These are phyloP conservation scores for Phyllotis vaccarum DNA, from an alignment of 2,797 vertebrate species.

Conservation along the genomic window DNA sequence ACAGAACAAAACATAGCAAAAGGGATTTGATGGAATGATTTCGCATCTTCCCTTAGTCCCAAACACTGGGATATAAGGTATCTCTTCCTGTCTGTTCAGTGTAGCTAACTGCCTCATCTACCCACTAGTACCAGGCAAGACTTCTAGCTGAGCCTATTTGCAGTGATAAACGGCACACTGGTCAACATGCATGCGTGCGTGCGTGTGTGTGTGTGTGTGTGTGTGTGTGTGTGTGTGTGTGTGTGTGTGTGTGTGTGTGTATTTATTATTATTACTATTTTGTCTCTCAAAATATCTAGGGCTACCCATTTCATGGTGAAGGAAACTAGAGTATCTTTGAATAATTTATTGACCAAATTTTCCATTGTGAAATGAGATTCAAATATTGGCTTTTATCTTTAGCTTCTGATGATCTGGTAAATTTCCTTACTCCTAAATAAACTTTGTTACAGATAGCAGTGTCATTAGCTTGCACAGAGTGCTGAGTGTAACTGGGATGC, in stretches of 20 bases:
- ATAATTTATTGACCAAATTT: constrained; percentile 36
- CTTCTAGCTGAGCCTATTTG: background rate
- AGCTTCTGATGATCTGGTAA: background rate
- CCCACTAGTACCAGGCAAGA: background rate
- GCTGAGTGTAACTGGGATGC: background rate
- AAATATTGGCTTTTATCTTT: constrained; percentile 56
- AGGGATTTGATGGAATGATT: background rate
- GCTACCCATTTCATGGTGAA: background rate
- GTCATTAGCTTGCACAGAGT: background rate
- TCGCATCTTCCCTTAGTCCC: constrained; percentile 29
- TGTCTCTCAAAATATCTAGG: background rate
- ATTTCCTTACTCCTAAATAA: constrained; percentile 11
- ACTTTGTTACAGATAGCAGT: constrained; percentile 6
- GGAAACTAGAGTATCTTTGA: constrained; percentile 22
- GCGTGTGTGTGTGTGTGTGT: no score
- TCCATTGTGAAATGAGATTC: constrained; percentile 45
- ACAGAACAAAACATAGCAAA: background rate
- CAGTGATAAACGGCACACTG: background rate
- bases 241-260: no score
- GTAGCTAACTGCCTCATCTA: background rate
- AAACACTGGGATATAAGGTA: background rate
- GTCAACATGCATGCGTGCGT: background rate
- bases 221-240: background rate
- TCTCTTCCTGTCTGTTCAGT: background rate
- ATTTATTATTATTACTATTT: background rate